Base-by-base conservation (phyloP, 2,113 vertebrate species). In the Odontesthes bonariensis region DNA sequence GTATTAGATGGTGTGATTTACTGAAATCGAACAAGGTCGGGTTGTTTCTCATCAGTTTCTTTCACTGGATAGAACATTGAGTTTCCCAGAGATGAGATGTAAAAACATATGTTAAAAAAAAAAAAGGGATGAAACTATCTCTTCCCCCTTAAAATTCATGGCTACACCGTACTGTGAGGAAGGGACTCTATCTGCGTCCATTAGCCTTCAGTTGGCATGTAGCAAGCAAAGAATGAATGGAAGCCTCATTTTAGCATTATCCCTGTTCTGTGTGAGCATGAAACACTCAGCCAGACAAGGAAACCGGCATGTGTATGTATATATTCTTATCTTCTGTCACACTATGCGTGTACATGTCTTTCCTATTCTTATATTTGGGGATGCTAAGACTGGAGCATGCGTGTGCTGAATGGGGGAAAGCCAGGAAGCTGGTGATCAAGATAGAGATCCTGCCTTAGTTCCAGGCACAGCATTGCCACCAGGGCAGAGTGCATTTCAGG, bases 401-500 rank as follows among this genome's bases (percentile, higher is more conserved):
- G 47, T 69, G 19, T 58, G 9, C 55, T 67, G 40, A 63, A 38
- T 23, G 20, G 46, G 12, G 44, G 19, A 49, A 22, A 23, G 55
- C 17, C 74, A 87, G 79, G 81, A 87, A 85, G 61, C 80, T 85
- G 69, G 52, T 54, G 83, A 86, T 89, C 78, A 83, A 85, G 84
- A 88, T 88, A 85, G 85, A 70, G 74, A 82, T 68, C 58, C 56
- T 77, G 71, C 35, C 75, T 75, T 55, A 0, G 31, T 83, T 73
- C 27, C 33, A 67, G 68, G 35, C 47, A n/a, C 31, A 47, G 53
- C 46, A 58, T 75, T 81, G 66, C 65, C n/a, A 58, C 31, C 1
- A 0, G 42, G 33, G 13, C 62, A 73, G 44, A 77, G 33, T 72
- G 68, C 70, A 69, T 78, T 81, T 83, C 66, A 78, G 55, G 60